A percentile compares a stretch with the other conserved stretches of the same genome.
phyloP scores from a whole-genome alignment of 2,888 invertebrate genomes.

The Lochmaea capreae region DNA sequence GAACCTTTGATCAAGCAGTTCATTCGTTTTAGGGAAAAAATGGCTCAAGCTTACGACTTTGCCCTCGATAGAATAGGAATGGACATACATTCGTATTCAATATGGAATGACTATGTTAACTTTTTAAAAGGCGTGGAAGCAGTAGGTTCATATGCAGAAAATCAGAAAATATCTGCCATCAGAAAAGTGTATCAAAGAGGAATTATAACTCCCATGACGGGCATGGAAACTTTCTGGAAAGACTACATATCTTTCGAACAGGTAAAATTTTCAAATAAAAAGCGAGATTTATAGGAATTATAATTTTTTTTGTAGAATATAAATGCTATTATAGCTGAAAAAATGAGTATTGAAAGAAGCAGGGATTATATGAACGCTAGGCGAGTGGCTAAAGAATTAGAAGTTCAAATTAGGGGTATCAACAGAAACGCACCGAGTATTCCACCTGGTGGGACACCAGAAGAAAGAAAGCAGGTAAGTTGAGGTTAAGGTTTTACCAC shows the following conservation, averaged over 20 bases:
- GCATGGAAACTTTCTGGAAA: slow-evolving; percentile 96
- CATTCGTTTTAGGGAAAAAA: slow-evolving; percentile 88
- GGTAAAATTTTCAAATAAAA: slow-evolving; percentile 46
- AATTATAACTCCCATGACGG: slow-evolving; percentile 95
- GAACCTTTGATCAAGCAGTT: no score
- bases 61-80: slow-evolving; percentile 98
- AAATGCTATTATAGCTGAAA: slow-evolving; percentile 91
- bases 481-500: background rate
- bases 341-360: slow-evolving; percentile 96
- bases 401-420: slow-evolving; percentile 93
- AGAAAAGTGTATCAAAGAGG: slow-evolving; percentile 97
- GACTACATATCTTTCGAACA: slow-evolving; percentile 98
- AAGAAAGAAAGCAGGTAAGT: slow-evolving; percentile 90
- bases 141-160: slow-evolving; percentile 98
- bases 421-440: slow-evolving; percentile 96
- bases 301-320: slow-evolving; percentile 57
- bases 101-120: slow-evolving; percentile 98
- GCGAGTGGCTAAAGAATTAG: slow-evolving; percentile 95
- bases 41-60: slow-evolving; percentile 99
- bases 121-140: slow-evolving; percentile 97
- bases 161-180: slow-evolving; percentile 98
- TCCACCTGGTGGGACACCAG: slow-evolving; percentile 91
- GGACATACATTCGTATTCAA: slow-evolving; percentile 95
- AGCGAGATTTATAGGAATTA: no score
- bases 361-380: slow-evolving; percentile 98